Evolutionary conservation across 2,113 vertebrate genomes (phyloP).

Genomic region (Sinocyclocheilus anshuiensis): DNA sequence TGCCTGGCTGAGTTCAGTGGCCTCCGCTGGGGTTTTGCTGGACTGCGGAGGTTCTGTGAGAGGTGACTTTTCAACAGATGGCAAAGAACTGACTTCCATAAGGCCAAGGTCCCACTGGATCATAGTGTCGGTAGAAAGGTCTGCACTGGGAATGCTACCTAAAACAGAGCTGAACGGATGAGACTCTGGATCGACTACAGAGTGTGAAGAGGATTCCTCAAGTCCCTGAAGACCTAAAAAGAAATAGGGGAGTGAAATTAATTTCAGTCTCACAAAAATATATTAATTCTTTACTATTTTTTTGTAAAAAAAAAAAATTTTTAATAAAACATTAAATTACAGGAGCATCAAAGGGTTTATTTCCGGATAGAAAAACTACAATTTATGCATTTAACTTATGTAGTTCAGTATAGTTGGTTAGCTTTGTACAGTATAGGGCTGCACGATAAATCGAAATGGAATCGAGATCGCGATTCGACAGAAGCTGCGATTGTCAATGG

Average conservation of each 20-base stretch:
- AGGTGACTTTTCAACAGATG: slow-evolving; percentile 4
- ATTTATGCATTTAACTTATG: neutral
- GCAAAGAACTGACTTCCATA: neutral
- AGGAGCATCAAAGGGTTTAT: neutral
- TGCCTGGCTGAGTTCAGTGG: slow-evolving; percentile 56
- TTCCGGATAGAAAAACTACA: neutral
- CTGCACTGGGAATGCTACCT: neutral
- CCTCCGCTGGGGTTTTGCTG: slow-evolving; percentile 57
- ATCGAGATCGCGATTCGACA: too few relatives aligned
- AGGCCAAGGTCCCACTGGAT: neutral
- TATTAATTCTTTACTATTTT: neutral
- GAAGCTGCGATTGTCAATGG: too few relatives aligned
- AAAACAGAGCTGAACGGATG: slow-evolving; percentile 13
- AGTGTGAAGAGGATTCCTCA: neutral
- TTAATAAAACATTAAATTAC: neutral
- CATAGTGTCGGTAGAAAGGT: neutral
- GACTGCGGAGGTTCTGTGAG: slow-evolving; percentile 60
- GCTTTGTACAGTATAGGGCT: neutral
- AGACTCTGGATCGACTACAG: neutral
- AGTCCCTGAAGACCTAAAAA: slow-evolving; percentile 12
- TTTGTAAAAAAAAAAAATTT: neutral
- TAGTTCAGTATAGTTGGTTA: neutral
- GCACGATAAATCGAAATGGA: too few relatives aligned
- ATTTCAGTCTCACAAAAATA: neutral
- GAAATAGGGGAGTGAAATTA: neutral